phyloP scores from a whole-genome alignment of 2,797 vertebrate species.

The Esox masquinongy region DNA sequence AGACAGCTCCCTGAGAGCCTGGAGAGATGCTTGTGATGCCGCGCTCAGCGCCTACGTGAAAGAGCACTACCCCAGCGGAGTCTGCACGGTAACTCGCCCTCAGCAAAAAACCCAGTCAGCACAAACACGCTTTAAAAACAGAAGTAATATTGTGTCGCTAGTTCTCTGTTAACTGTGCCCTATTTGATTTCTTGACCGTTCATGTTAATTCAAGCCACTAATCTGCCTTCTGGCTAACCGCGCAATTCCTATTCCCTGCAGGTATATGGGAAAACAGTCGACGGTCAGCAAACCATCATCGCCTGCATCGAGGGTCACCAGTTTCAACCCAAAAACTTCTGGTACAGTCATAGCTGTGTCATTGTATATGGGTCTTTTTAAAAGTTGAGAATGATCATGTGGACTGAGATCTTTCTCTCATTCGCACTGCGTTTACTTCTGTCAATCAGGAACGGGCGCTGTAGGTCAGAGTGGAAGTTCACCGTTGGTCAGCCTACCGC shows the following conservation, averaged over 20 bases:
- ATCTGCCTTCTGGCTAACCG: not conserved
- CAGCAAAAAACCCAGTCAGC: not conserved
- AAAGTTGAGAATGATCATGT: conserved; percentile 8
- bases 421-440: not conserved
- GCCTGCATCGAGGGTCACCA: conserved; percentile 98
- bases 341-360: conserved; percentile 73
- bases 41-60: conserved; percentile 92
- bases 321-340: conserved; percentile 99
- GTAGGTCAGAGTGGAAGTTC: conserved; percentile 99
- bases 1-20: conserved; percentile 85
- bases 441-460: conserved; percentile 92
- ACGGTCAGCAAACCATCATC: conserved; percentile 97
- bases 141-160: not conserved
- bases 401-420: not conserved
- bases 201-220: not conserved
- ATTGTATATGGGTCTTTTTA: not conserved
- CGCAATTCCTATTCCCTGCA: conserved; percentile 52
- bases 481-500: conserved; percentile 91
- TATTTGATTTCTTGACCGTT: not conserved
- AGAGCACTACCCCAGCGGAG: conserved; percentile 95
- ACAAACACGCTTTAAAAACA: not conserved
- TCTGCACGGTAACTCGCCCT: conserved; percentile 84
- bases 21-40: conserved; percentile 91
- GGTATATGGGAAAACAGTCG: conserved; percentile 97
- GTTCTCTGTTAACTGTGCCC: not conserved